Percentiles rank a stretch among this genome's conserved stretches.
These are phyloP conservation scores for Mya arenaria DNA, from an alignment of 1,140 invertebrate species.

Conservation along the genomic window DNA sequence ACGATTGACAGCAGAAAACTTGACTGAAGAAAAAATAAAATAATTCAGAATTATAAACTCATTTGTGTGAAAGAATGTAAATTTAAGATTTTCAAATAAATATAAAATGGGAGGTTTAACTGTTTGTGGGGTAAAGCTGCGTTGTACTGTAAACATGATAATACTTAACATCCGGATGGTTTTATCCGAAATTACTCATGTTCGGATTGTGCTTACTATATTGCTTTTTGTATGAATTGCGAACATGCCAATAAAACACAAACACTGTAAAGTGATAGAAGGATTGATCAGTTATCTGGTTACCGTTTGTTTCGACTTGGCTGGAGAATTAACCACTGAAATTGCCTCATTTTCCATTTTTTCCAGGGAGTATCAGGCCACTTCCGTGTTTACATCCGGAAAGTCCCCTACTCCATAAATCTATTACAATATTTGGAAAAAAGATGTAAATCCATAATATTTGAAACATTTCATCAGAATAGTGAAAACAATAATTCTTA, in stretches of 20 bases:
- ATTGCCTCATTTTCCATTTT: conserved; percentile 36
- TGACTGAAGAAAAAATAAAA: conserved; percentile 85
- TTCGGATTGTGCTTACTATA: background rate
- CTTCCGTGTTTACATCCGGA: background rate
- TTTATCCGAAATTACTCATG: background rate
- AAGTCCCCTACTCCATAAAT: background rate
- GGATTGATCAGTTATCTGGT: background rate
- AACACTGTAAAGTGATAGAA: background rate
- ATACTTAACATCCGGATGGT: background rate
- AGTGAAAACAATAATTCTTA: background rate
- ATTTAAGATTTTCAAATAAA: background rate
- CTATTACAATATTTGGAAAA: background rate
- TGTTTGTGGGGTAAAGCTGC: background rate
- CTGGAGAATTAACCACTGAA: conserved; percentile 7
- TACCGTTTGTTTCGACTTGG: conserved; percentile 40
- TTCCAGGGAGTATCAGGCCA: too few relatives aligned
- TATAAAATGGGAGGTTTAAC: background rate
- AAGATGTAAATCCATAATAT: background rate
- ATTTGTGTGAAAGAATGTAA: too few relatives aligned
- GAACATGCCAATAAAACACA: too few relatives aligned
- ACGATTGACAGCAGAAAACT: conserved; percentile 86
- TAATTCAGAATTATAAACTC: too few relatives aligned
- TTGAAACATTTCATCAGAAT: background rate
- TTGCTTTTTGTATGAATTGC: background rate
- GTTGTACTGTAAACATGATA: background rate